Evolutionary conservation across 2,888 invertebrate genomes (phyloP).

Genomic region (Sisyra terminalis): DNA sequence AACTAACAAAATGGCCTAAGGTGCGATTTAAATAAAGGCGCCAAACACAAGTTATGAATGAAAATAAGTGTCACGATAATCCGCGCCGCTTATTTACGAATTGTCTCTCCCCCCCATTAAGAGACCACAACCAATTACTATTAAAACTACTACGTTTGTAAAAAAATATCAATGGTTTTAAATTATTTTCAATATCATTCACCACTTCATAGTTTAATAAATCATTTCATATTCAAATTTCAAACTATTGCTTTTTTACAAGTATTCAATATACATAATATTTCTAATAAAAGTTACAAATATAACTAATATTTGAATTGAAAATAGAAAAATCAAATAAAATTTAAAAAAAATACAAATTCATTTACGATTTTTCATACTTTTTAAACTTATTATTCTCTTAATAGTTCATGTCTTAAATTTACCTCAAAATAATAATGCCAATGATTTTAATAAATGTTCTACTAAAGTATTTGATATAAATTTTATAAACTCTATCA

Average conservation of each 20-base stretch:
- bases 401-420: not conserved
- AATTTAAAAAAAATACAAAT: not conserved
- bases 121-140: no score
- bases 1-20: constrained; percentile 14
- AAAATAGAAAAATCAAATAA: not conserved
- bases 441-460: no score
- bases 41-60: constrained; percentile 4
- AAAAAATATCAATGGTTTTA: no score
- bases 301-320: not conserved
- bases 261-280: not conserved
- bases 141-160: no score
- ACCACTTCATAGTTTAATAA: not conserved
- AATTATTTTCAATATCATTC: not conserved
- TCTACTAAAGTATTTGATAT: no score
- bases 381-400: no score
- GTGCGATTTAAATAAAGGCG: constrained; percentile 13
- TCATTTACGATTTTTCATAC: not conserved
- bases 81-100: no score
- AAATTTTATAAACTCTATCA: no score
- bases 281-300: not conserved
- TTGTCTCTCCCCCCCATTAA: no score
- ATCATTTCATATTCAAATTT: not conserved
- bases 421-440: not conserved
- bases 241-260: not conserved
- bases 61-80: not conserved